phyloP scores from a whole-genome alignment of 2,797 vertebrate genomes.

The Smutsia gigantea region DNA sequence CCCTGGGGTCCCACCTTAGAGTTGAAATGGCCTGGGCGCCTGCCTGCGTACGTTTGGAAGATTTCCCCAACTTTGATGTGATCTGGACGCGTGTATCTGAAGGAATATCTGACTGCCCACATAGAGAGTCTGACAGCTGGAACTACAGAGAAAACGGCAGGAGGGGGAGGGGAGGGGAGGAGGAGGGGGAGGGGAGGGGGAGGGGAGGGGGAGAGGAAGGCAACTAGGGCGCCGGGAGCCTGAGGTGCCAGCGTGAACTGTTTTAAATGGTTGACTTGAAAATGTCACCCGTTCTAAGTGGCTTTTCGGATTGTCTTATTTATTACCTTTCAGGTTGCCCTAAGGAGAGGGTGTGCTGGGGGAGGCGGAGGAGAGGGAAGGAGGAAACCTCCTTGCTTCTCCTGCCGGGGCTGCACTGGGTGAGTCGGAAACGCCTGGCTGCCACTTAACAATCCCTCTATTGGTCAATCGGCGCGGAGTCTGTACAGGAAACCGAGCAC shows the following conservation, averaged over 20 bases:
- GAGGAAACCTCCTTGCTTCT: constrained; percentile 67
- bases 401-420: constrained; percentile 76
- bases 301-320: constrained; percentile 80
- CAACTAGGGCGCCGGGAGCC: background rate
- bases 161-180: constrained; percentile 35
- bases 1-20: constrained; percentile 55
- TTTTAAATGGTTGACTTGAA: constrained; percentile 74
- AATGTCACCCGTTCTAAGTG: constrained; percentile 78
- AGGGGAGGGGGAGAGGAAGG: background rate
- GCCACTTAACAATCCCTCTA: constrained; percentile 84
- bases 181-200: no score
- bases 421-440: constrained; percentile 83
- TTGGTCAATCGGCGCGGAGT: constrained; percentile 75
- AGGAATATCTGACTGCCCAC: constrained; percentile 53
- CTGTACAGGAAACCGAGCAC: constrained; percentile 78
- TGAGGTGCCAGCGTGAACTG: constrained; percentile 74
- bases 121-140: constrained; percentile 73
- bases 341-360: constrained; percentile 70
- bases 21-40: background rate
- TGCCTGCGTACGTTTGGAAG: constrained; percentile 61
- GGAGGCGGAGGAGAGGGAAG: constrained; percentile 42
- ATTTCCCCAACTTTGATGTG: constrained; percentile 80
- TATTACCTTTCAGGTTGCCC: constrained; percentile 80
- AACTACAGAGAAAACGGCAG: constrained; percentile 45
- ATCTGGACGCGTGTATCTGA: constrained; percentile 23